Conservation (phyloP, 2,888 invertebrate species). For the Aspidiotus destructor region DNA sequence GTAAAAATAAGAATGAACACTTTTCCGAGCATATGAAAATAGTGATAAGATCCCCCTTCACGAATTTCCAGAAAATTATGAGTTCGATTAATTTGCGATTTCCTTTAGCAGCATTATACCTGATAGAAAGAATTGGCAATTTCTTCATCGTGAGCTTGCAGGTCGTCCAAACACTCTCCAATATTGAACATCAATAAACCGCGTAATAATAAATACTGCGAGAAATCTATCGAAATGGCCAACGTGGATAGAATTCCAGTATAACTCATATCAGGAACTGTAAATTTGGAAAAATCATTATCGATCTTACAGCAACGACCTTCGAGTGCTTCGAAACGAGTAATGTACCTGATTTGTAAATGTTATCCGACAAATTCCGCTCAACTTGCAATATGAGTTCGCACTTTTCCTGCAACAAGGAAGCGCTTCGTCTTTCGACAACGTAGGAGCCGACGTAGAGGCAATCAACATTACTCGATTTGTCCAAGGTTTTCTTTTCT, state of each 20-base stretch:
- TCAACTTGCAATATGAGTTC: constrained; percentile 70
- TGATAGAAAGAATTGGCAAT: constrained; percentile 17
- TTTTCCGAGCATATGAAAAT: no score
- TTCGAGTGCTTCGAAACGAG: neutral
- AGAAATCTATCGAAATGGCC: constrained; percentile 67
- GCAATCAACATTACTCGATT: constrained; percentile 27
- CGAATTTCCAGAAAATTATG: constrained; percentile 8
- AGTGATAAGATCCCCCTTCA: no score
- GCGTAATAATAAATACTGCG: constrained; percentile 77
- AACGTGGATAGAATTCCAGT: constrained; percentile 77
- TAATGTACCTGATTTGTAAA: constrained; percentile 30
- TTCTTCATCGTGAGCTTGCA: constrained; percentile 39
- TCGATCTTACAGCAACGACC: neutral
- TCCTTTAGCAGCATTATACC: neutral
- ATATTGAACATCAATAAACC: constrained; percentile 83
- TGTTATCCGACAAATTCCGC: constrained; percentile 60
- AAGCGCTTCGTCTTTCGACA: constrained; percentile 51
- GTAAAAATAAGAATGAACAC: no score
- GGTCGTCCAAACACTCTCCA: constrained; percentile 69
- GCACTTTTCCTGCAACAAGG: constrained; percentile 72
- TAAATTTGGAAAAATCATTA: constrained; percentile 33
- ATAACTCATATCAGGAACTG: constrained; percentile 71
- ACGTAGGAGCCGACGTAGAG: constrained; percentile 46
- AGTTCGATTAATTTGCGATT: neutral
- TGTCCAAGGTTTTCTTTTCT: neutral